phyloP scores from a whole-genome alignment of 2,888 invertebrate species.

The Cheilosia pagana region DNA sequence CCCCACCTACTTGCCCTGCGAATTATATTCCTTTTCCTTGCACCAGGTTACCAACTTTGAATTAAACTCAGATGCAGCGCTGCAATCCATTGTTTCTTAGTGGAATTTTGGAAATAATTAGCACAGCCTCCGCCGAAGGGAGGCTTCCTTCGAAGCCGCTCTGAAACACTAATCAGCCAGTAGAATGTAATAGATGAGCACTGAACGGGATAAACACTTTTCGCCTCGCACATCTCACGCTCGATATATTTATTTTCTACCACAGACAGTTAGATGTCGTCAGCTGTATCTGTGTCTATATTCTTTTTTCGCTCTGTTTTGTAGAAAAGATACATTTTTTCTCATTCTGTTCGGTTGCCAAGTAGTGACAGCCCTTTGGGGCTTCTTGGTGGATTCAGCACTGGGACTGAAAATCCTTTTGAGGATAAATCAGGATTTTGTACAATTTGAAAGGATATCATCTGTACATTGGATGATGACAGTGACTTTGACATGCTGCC shows the following conservation, averaged over 20 bases:
- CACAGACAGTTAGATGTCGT: neutral
- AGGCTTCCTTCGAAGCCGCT: too few relatives aligned
- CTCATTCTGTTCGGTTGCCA: neutral
- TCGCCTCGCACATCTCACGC: neutral
- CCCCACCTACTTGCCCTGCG: neutral
- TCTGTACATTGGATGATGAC: neutral
- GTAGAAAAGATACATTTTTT: neutral
- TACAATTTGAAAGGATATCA: constrained; percentile 1
- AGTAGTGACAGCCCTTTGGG: neutral
- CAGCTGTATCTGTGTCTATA: neutral
- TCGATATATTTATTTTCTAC: neutral
- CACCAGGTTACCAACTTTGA: neutral
- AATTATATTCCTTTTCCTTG: neutral
- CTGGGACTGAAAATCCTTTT: neutral
- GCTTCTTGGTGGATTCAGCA: neutral
- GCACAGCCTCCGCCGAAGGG: too few relatives aligned
- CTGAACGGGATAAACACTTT: neutral
- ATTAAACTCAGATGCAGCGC: neutral
- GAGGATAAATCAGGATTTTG: neutral
- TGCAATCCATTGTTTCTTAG: too few relatives aligned
- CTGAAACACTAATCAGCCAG: neutral
- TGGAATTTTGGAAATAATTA: too few relatives aligned
- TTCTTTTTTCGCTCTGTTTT: neutral
- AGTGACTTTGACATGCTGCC: neutral
- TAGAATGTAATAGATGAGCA: neutral